Base-by-base conservation (phyloP, 2,113 vertebrate species). In the Tonatia bakeri region DNA sequence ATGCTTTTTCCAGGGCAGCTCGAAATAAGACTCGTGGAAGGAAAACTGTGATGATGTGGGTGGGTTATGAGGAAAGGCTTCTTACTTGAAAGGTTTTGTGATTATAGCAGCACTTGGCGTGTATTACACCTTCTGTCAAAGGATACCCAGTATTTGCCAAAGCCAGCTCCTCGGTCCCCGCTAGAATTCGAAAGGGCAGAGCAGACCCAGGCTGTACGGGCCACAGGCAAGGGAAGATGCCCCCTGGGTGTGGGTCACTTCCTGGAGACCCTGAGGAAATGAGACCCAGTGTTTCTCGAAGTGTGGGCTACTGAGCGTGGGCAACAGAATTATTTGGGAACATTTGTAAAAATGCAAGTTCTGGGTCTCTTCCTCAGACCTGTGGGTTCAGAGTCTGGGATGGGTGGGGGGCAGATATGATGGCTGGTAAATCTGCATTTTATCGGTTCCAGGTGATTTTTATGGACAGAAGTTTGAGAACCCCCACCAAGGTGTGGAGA, bases 31-130 rank as follows among this genome's bases (percentile, higher is more conserved):
- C 69, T 72, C 36, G 24, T 67, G 36, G 69, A 80, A 31, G 75
- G 69, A 92, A 93, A 94, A 70, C 67, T 70, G 5, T 82, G 69
- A 95, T 91, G 82, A 86, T 93, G 43, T 81, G 24, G 33, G 36
- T 72, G 65, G 50, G 22, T 91, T 93, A 54, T 85, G 85, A 72
- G 56, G 54, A 80, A 72, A 76, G 36, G 11, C 26, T 89, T 94
- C 84, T 64, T 79, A 59, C 80, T 88, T 64, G 72, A 36, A 92
- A 54, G 56, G 17, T 79, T 94, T 94, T 91, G 33, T 95, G 94
- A 83, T 87, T 92, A 76, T 52, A 65, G 76, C 38, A 91, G 50
- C 31, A n/a, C 24, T 82, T 61, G 59, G 33, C 13, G 7, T 67
- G 67, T 80, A 12, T 70, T 67, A 93, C 86, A 61, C 5, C 31